These are phyloP conservation scores for Portunus trituberculatus DNA, from an alignment of 1,140 invertebrate genomes.

Conservation along the genomic window DNA sequence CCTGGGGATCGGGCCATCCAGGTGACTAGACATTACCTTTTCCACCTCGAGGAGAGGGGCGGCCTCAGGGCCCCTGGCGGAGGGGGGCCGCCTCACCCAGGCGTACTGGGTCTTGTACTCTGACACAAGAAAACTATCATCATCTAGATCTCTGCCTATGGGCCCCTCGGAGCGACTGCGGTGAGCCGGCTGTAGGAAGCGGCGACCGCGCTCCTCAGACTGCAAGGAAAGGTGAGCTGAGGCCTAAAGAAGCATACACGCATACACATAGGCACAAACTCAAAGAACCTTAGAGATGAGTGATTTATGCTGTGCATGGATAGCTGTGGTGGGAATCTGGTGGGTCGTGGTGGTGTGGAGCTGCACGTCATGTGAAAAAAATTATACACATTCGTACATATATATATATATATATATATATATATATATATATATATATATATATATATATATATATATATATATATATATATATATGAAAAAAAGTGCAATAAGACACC, in stretches of 20 bases:
- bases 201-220: slow-evolving; percentile 77
- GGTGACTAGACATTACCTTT: slow-evolving; percentile 72
- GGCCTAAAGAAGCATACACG: slow-evolving; percentile 54
- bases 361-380: neutral
- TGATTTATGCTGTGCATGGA: neutral
- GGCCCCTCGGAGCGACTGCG: slow-evolving; percentile 77
- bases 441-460: slow-evolving; percentile 53
- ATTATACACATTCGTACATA: slow-evolving; percentile 34
- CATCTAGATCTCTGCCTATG: slow-evolving; percentile 77
- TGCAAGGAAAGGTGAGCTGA: slow-evolving; percentile 77
- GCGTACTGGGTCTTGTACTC: slow-evolving; percentile 78
- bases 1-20: slow-evolving; percentile 3
- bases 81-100: slow-evolving; percentile 73
- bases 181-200: slow-evolving; percentile 75
- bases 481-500: neutral
- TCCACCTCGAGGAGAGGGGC: slow-evolving; percentile 77
- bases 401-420: slow-evolving; percentile 45
- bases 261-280: slow-evolving; percentile 13
- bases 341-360: neutral
- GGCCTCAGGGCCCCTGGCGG: slow-evolving; percentile 76
- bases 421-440: slow-evolving; percentile 52
- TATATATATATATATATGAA: neutral
- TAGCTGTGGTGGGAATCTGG: neutral
- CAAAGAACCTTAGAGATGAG: slow-evolving; percentile 13
- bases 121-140: slow-evolving; percentile 77